Percentiles rank a stretch among this genome's conserved stretches.
These are phyloP conservation scores for Dynastes maya DNA, from an alignment of 2,888 invertebrate genomes.

Conservation along the genomic window DNA sequence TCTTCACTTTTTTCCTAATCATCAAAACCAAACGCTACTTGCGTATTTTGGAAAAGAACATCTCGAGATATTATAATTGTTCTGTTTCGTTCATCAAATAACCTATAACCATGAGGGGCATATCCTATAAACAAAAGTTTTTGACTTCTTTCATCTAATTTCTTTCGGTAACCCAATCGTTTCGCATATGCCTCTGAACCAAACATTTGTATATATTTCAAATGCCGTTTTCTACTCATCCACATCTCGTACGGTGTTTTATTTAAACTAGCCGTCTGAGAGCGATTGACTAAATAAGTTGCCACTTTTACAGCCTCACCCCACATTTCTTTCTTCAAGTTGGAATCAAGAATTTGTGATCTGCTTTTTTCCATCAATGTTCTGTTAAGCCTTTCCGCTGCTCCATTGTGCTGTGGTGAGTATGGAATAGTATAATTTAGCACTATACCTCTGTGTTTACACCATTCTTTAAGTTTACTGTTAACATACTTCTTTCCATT, in stretches of 20 bases:
- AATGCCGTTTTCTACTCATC: conserved; percentile 28
- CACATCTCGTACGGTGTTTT: too few relatives aligned
- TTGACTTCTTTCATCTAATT: too few relatives aligned
- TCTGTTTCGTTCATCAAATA: not conserved
- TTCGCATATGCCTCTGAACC: not conserved
- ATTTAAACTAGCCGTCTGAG: not conserved
- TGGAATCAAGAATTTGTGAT: too few relatives aligned
- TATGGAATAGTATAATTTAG: too few relatives aligned
- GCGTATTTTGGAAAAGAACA: not conserved
- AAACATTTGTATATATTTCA: not conserved
- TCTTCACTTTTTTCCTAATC: too few relatives aligned
- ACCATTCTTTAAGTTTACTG: too few relatives aligned
- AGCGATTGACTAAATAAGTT: not conserved
- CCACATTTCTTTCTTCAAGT: not conserved
- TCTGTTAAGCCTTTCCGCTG: too few relatives aligned
- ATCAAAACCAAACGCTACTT: too few relatives aligned
- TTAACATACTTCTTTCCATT: not conserved
- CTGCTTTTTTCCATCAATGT: too few relatives aligned
- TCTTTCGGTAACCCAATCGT: not conserved
- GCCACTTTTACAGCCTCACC: too few relatives aligned
- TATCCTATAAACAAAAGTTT: not conserved
- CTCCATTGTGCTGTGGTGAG: not conserved
- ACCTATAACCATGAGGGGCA: too few relatives aligned
- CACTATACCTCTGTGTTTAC: not conserved
- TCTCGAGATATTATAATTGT: not conserved